Evolutionary conservation across 2,797 vertebrate genomes (phyloP), one percentile per base, ranked within the genome.

Genomic region (Notolepis coatsorum): DNA sequence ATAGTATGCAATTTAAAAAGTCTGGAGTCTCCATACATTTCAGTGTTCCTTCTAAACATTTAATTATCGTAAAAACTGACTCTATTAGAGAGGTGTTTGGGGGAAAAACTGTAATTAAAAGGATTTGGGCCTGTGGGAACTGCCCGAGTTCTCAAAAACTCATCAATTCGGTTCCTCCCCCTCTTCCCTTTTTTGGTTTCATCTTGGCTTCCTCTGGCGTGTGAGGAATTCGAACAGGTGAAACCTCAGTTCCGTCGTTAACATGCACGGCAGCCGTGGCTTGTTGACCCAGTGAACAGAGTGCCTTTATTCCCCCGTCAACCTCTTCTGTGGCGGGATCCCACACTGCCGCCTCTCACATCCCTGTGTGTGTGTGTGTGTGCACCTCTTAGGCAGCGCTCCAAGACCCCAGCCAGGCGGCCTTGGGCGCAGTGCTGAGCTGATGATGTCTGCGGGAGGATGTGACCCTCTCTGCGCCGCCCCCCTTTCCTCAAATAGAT

Each of bases 261-360:
- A 47, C 33, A 28, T 13, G 54, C 61, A 50, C 43, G 70, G 41
- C 21, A 72, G 53, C 33, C 9, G 12, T 46, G 65, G 37, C 60
- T 35, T 53, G 65, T 64, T 74, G 63, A 70, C 43, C 35, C 71
- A 55, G 66, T 55, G 61, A 81, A 81, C 57, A 79, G 58, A 68
- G 61, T 9, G 23, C 18, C 68, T 71, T 73, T 75, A 68, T 77
- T 72, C 56, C 51, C 15, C 25, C 4, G n/a, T 48, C 24, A 28
- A 38, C 3, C 57, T 67, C 60, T 7, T 10, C 47, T 49, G 7
- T 54, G 46, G 53, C 60, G 47, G 68, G 28, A 49, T 67, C 25
- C 56, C 59, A 63, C 61, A 23, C n/a, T 31, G 28, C 43, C 42
- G 39, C 50, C 2, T 8, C 38, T 55, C 39, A 47, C 6, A 21